These are phyloP conservation scores for Cheilosia pagana DNA, from an alignment of 2,888 invertebrate genomes.

Conservation along the genomic window DNA sequence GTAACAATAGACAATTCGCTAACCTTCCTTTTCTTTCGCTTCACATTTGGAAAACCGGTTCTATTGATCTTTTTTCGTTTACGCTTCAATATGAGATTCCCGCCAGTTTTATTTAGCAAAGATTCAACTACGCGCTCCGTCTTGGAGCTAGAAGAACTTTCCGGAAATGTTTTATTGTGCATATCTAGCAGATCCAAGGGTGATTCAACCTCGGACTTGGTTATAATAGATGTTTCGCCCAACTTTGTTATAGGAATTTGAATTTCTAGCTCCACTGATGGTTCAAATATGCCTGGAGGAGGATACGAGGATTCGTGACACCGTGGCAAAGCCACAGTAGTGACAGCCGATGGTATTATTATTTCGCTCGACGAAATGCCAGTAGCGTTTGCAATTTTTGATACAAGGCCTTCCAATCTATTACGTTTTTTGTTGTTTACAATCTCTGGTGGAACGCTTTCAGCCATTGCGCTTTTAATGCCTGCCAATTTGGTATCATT, in stretches of 20 bases:
- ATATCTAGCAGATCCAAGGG: slow-evolving; percentile 80
- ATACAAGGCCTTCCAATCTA: slow-evolving; percentile 86
- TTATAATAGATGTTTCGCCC: slow-evolving; percentile 83
- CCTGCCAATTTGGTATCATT: slow-evolving; percentile 42
- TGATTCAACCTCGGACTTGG: slow-evolving; percentile 83
- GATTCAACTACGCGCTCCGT: slow-evolving; percentile 81
- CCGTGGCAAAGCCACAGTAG: slow-evolving; percentile 65
- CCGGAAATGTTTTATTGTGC: slow-evolving; percentile 76
- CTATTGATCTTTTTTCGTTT: slow-evolving; percentile 92
- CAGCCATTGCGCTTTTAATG: slow-evolving; percentile 8
- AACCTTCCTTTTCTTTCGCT: slow-evolving; percentile 90
- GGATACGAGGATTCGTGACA: slow-evolving; percentile 79
- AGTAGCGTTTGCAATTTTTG: slow-evolving; percentile 84
- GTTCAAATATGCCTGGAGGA: slow-evolving; percentile 89
- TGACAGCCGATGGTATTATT: neutral
- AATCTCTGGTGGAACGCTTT: slow-evolving; percentile 23
- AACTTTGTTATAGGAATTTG: slow-evolving; percentile 87
- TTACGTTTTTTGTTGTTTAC: slow-evolving; percentile 86
- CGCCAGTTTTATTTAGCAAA: slow-evolving; percentile 81
- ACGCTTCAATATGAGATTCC: slow-evolving; percentile 83
- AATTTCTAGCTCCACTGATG: slow-evolving; percentile 88
- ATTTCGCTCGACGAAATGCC: slow-evolving; percentile 57
- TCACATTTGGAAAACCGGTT: slow-evolving; percentile 94
- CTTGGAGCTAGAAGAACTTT: slow-evolving; percentile 75
- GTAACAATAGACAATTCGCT: slow-evolving; percentile 62